A percentile compares a stretch with the other conserved stretches of the same genome.
Conservation (phyloP, 2,888 invertebrate species). For the Polyommatus icarus region DNA sequence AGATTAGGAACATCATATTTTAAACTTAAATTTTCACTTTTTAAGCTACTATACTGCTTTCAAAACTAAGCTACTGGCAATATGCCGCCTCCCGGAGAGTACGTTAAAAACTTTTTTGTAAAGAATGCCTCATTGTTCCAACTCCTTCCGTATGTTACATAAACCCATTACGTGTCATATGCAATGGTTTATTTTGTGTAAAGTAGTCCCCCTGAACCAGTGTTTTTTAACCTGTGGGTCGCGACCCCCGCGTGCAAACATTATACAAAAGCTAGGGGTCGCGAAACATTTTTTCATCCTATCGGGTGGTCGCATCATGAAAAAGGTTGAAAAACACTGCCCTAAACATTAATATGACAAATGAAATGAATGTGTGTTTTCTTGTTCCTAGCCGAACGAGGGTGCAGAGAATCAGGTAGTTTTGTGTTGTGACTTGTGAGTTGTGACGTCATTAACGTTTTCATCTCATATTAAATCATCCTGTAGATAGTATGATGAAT, state of each 20-base stretch:
- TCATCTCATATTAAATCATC: not conserved
- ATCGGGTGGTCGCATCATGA: too few species aligned
- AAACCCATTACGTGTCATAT: not conserved
- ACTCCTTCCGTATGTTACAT: not conserved
- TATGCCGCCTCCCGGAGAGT: not conserved
- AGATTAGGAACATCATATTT: too few species aligned
- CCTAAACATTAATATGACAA: not conserved
- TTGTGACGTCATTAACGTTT: constrained; percentile 27
- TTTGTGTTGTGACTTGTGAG: constrained; percentile 35
- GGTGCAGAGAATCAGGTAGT: constrained; percentile 75
- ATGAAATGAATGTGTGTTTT: constrained; percentile 53
- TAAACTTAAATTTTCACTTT: too few species aligned
- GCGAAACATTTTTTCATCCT: too few species aligned
- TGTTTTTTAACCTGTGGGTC: too few species aligned
- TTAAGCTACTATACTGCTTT: not conserved
- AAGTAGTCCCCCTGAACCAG: not conserved
- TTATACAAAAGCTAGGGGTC: too few species aligned
- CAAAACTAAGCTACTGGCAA: not conserved
- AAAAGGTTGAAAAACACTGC: not conserved
- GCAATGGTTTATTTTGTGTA: not conserved
- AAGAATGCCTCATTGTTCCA: not conserved
- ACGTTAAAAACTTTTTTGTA: not conserved
- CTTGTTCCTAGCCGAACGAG: constrained; percentile 74
- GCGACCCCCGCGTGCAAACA: too few species aligned
- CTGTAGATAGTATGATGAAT: not conserved